A percentile compares a stretch with the other conserved stretches of the same genome.
Evolutionary conservation across 2,113 vertebrate species (phyloP).

Genomic region (Neogobius melanostomus): DNA sequence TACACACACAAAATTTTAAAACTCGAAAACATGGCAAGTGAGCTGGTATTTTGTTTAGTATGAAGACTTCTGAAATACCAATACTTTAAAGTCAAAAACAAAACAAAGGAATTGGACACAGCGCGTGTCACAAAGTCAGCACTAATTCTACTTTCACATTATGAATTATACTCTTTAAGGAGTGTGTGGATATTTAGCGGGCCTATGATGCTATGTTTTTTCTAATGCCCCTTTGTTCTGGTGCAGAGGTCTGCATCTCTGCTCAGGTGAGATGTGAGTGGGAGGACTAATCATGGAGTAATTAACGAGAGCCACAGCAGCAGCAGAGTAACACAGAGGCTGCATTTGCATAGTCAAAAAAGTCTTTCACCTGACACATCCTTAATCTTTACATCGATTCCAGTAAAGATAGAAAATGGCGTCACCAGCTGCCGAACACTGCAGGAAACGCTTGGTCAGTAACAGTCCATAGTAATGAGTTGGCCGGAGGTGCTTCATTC

Average conservation of each 20-base stretch:
- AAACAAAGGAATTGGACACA: too few species aligned
- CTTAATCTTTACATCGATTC: too few species aligned
- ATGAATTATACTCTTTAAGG: too few species aligned
- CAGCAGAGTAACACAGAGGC: conserved; percentile 24
- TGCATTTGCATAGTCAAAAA: conserved; percentile 13
- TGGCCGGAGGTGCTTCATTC: conserved; percentile 31
- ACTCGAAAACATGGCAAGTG: too few species aligned
- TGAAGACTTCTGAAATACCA: too few species aligned
- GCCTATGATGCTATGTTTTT: too few species aligned
- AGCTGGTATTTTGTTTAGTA: too few species aligned
- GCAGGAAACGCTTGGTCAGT: background rate
- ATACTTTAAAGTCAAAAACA: too few species aligned
- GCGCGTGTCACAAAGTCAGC: too few species aligned
- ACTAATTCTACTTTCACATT: too few species aligned
- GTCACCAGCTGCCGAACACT: background rate
- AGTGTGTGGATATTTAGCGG: background rate
- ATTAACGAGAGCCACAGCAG: conserved; percentile 41
- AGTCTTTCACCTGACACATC: too few species aligned
- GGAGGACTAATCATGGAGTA: conserved; percentile 52
- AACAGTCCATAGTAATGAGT: conserved; percentile 37
- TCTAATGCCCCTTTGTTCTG: background rate
- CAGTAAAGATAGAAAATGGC: background rate
- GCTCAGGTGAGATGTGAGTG: conserved; percentile 41
- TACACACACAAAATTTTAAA: too few species aligned
- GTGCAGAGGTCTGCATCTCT: conserved; percentile 10